Percentiles rank a stretch among this genome's conserved stretches.
These are phyloP conservation scores for Collichthys lucidus DNA, from an alignment of 2,113 vertebrate species.

Conservation along the genomic window DNA sequence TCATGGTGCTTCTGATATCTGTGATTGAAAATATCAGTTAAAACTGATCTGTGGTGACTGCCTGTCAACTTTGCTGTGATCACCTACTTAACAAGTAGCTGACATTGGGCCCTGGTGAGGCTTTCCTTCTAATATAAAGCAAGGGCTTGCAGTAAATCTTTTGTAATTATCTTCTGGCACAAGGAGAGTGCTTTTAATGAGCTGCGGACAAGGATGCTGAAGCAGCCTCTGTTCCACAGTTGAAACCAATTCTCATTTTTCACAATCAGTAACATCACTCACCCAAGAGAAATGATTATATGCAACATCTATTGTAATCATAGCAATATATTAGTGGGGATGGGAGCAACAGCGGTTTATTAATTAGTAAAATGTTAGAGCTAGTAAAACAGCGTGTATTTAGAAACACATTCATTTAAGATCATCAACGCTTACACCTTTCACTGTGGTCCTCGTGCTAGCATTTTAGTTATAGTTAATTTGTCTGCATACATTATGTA, in stretches of 20 bases:
- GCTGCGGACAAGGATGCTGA: conserved; percentile 43
- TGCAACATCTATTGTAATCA: conserved; percentile 70
- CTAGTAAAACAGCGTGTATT: conserved; percentile 17
- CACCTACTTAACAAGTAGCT: conserved; percentile 40
- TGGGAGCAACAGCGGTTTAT: conserved; percentile 32
- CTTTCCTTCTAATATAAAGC: conserved; percentile 40
- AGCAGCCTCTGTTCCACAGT: conserved; percentile 42
- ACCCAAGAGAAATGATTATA: conserved; percentile 72
- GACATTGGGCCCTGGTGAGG: conserved; percentile 38
- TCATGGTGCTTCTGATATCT: conserved; percentile 19
- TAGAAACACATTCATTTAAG: conserved; percentile 10
- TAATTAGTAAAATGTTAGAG: conserved; percentile 41
- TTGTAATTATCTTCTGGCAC: conserved; percentile 54
- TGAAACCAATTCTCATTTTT: conserved; percentile 67
- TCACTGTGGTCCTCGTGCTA: background rate
- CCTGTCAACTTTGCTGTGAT: conserved; percentile 47
- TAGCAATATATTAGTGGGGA: conserved; percentile 41
- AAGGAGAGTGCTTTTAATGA: conserved; percentile 57
- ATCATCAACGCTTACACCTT: background rate
- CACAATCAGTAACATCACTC: conserved; percentile 66
- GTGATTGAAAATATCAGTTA: conserved; percentile 41
- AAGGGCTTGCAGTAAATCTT: conserved; percentile 45
- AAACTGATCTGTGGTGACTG: conserved; percentile 11
- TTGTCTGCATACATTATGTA: background rate
- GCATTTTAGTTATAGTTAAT: background rate